A percentile compares a stretch with the other conserved stretches of the same genome.
Evolutionary conservation across 2,797 vertebrate genomes (phyloP).

Genomic region (Bucorvus abyssinicus): DNA sequence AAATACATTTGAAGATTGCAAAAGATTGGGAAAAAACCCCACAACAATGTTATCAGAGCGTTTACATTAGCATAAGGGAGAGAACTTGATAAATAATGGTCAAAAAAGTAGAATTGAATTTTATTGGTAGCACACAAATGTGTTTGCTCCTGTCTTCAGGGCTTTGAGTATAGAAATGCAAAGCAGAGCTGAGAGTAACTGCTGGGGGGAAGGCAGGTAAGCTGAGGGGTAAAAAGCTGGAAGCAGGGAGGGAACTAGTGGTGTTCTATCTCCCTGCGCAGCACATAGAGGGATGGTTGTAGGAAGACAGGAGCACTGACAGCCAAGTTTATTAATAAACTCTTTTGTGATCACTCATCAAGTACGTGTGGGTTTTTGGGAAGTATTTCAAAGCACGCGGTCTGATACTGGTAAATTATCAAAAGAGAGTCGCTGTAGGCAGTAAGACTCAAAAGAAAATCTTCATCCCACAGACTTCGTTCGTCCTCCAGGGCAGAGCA

Average conservation of each 20-base stretch:
- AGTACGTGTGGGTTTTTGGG: neutral
- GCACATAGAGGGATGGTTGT: accelerated
- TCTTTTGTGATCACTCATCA: neutral
- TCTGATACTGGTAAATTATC: neutral
- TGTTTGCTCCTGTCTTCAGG: neutral
- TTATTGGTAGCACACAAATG: neutral
- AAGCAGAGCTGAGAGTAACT: neutral
- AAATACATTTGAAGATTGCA: neutral
- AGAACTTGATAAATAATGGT: neutral
- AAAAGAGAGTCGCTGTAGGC: neutral
- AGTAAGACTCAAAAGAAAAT: neutral
- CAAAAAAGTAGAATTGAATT: neutral
- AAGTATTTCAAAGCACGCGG: neutral
- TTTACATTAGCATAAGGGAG: neutral
- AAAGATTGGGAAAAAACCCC: neutral
- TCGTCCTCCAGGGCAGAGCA: neutral
- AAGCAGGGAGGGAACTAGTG: neutral
- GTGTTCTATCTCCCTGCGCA: neutral
- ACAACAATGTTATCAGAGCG: neutral
- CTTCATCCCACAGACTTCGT: neutral
- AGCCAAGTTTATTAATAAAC: neutral
- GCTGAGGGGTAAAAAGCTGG: neutral
- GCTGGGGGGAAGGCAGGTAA: neutral
- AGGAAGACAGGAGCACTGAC: neutral
- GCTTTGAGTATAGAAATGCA: neutral